Conservation (phyloP, 2,888 invertebrate genomes). For the Nomada goodeniana region DNA sequence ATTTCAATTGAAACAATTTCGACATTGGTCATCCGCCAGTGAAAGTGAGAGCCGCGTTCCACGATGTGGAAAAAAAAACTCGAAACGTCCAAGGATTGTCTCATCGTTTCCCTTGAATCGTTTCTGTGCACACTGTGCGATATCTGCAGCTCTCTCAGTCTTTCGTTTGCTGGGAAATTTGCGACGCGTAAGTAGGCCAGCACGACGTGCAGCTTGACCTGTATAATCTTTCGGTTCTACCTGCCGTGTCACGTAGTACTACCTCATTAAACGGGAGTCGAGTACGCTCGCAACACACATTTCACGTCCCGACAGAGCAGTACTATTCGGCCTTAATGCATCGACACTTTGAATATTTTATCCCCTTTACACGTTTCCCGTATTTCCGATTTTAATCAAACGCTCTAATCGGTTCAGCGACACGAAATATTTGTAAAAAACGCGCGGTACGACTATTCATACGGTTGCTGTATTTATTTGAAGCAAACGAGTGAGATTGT, state of each 20-base stretch:
- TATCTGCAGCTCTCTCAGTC: constrained; percentile 15
- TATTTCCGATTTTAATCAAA: neutral
- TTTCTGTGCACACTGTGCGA: constrained; percentile 4
- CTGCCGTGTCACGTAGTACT: constrained; percentile 49
- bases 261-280: constrained; percentile 45
- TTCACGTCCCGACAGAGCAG: neutral
- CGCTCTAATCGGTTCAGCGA: too few species aligned
- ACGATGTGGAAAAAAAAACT: neutral
- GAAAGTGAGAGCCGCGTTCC: constrained; percentile 21
- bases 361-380: too few species aligned
- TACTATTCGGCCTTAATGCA: constrained; percentile 6
- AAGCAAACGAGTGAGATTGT: too few species aligned
- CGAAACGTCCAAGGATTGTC: constrained; percentile 9
- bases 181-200: constrained; percentile 53
- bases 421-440: too few species aligned
- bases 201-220: constrained; percentile 51
- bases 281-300: constrained; percentile 31
- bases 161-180: constrained; percentile 37
- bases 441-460: too few species aligned
- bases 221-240: constrained; percentile 57
- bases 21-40: neutral
- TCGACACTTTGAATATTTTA: constrained; percentile 14
- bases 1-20: neutral
- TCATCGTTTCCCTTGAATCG: constrained; percentile 5
- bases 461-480: too few species aligned